Evolutionary conservation across 2,888 invertebrate species (phyloP).

Genomic region (Caenorhabditis macrosperma): DNA sequence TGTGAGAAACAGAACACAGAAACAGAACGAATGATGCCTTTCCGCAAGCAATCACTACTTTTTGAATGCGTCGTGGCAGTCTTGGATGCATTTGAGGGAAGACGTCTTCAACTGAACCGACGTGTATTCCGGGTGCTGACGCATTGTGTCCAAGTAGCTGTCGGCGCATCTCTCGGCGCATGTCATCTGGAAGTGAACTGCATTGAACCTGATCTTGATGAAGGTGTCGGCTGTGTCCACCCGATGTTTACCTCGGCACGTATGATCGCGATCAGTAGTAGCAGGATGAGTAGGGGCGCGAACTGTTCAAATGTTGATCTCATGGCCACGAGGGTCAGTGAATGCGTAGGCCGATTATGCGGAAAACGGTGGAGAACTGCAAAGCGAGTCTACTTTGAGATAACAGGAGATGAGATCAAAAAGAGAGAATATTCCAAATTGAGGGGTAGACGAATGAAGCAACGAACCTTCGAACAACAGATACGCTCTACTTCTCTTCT

Average conservation of each 20-base stretch:
- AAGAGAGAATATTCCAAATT: not conserved
- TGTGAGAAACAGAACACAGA: slow-evolving; percentile 21
- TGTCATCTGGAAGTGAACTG: slow-evolving; percentile 32
- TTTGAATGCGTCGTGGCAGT: slow-evolving; percentile 57
- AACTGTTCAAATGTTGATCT: slow-evolving; percentile 23
- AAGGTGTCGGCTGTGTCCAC: not conserved
- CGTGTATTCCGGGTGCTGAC: slow-evolving; percentile 57
- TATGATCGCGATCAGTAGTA: slow-evolving; percentile 38
- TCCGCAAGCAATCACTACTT: not conserved
- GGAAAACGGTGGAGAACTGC: slow-evolving; percentile 10
- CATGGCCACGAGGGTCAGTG: slow-evolving; percentile 34
- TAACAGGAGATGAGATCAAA: not conserved
- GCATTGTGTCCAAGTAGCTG: slow-evolving; percentile 58
- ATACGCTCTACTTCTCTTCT: too few relatives aligned
- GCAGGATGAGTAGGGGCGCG: slow-evolving; percentile 24
- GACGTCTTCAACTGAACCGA: slow-evolving; percentile 55
- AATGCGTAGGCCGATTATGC: slow-evolving; percentile 49
- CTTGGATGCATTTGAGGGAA: slow-evolving; percentile 58
- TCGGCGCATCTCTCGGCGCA: slow-evolving; percentile 64
- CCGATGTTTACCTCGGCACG: slow-evolving; percentile 20
- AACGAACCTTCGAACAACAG: too few relatives aligned
- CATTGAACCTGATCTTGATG: slow-evolving; percentile 8
- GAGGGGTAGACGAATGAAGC: not conserved
- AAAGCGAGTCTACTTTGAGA: slow-evolving; percentile 6
- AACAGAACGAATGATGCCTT: too few relatives aligned